Conservation (phyloP, 2,888 invertebrate genomes). For the Drosophila greeni region DNA sequence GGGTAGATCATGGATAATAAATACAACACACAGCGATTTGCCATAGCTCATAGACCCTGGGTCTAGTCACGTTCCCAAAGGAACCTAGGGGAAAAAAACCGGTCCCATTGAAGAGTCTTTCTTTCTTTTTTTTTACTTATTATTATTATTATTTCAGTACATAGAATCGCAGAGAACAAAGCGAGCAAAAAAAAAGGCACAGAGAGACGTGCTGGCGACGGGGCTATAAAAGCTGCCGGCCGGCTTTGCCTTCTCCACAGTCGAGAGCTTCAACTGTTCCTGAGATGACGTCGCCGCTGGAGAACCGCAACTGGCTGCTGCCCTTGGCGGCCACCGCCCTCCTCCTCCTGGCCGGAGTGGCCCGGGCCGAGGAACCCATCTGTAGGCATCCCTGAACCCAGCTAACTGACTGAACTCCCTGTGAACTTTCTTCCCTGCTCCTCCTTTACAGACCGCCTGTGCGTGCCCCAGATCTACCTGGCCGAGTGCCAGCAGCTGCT, state of each 20-base stretch:
- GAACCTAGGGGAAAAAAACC: conserved; percentile 10
- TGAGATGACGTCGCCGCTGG: conserved; percentile 35
- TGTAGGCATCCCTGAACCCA: conserved; percentile 40
- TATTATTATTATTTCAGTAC: conserved; percentile 13
- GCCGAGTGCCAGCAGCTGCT: conserved; percentile 82
- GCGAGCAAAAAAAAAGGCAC: conserved; percentile 6
- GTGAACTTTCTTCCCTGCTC: background rate
- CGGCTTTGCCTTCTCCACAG: conserved; percentile 58
- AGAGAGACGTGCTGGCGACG: conserved; percentile 4
- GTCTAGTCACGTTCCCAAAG: conserved; percentile 1
- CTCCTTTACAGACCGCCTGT: conserved; percentile 83
- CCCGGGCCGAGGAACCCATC: conserved; percentile 62
- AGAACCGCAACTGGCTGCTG: conserved; percentile 37
- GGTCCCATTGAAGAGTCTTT: conserved; percentile 17
- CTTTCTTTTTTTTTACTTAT: conserved; percentile 7
- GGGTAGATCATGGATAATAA: conserved; percentile 20
- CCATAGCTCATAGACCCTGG: background rate
- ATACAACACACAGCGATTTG: background rate
- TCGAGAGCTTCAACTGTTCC: conserved; percentile 47
- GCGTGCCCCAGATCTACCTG: conserved; percentile 84
- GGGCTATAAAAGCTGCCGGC: conserved; percentile 59
- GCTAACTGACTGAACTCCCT: background rate
- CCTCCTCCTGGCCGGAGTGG: conserved; percentile 19
- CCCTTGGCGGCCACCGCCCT: conserved; percentile 29
- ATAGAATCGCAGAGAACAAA: conserved; percentile 6